Base-by-base conservation (phyloP, 2,888 invertebrate genomes). In the Timema podura region DNA sequence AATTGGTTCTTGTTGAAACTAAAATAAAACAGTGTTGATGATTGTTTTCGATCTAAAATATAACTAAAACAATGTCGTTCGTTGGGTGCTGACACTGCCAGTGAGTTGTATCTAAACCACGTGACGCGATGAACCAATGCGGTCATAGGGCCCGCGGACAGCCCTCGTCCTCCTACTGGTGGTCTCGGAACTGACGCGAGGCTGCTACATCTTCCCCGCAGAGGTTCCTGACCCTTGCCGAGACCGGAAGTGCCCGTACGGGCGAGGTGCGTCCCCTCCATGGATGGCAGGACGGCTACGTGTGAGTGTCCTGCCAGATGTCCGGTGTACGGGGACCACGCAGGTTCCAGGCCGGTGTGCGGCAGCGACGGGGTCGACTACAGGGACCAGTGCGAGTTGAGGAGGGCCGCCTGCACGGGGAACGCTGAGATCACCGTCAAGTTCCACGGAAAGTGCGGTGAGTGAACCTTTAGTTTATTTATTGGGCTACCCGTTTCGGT, bases 371-470 rank as follows among this genome's bases (percentile, higher is more conserved):
- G 92, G 9, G 84, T 87, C 73, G 93, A 94, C 79, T 96, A 96
- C 81, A 86, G 87, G 71, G 93, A 91, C 79, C 90, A 91, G 76
- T 96, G 96, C 83, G 91, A 93, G 79, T 85, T 96, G 83, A 88
- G 91, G 77, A 85, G 89, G 74, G 87, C 89, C 66, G 91, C 95
- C 11, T 96, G 96, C 82, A 86, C 87, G 71, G 84, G 87, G 70
- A 87, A 87, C 74, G 85, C 87, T 73, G 91, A 91, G 80, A 89
- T 95, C 77, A 89, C 89, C 66, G 89, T 94, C 76, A 91, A 91
- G 77, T 93, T 92, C 78, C 86, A 87, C 75, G 95, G 95, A 72
- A 91, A 92, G 82, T 96, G 96, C 82, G 94, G 95, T 95, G 81
- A 88, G 90, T 80, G 68, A 30, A 30, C 30, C 30, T 3, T 30